Conservation (phyloP, 1,140 invertebrate species). For the Steinernema feltiae region DNA sequence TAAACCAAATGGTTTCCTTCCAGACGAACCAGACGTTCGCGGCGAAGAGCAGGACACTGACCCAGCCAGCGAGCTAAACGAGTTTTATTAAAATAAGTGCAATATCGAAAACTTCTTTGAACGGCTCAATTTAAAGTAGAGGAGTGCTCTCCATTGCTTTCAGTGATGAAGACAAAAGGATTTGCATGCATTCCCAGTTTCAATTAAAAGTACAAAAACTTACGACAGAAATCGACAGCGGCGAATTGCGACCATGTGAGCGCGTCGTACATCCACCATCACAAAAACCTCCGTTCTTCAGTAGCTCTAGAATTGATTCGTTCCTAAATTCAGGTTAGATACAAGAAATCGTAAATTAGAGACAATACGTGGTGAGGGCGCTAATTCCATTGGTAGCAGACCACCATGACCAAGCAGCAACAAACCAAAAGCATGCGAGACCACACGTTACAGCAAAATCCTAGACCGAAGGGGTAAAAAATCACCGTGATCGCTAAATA, state of each 20-base stretch:
- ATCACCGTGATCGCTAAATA: constrained; percentile 9
- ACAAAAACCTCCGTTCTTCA: constrained; percentile 29
- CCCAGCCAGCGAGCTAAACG: constrained; percentile 43
- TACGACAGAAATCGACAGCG: constrained; percentile 37
- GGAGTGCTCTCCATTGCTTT: too few relatives aligned
- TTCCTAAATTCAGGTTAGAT: constrained; percentile 13
- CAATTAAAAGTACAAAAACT: too few relatives aligned
- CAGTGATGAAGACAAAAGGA: too few relatives aligned
- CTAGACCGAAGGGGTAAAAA: constrained; percentile 22
- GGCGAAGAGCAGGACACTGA: constrained; percentile 36
- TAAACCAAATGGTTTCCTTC: constrained; percentile 46
- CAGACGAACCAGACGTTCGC: constrained; percentile 48
- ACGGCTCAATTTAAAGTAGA: too few relatives aligned
- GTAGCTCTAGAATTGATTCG: constrained; percentile 24
- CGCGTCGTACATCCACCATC: constrained; percentile 17
- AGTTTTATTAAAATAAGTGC: too few relatives aligned
- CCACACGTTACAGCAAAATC: constrained; percentile 41
- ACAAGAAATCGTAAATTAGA: constrained; percentile 9
- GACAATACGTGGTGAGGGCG: constrained; percentile 29
- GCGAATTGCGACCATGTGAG: constrained; percentile 25
- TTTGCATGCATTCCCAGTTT: too few relatives aligned
- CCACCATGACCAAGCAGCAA: constrained; percentile 41
- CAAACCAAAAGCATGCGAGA: constrained; percentile 43
- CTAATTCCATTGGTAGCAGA: constrained; percentile 21
- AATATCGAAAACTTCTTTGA: too few relatives aligned